Base-by-base conservation (phyloP, 2,113 vertebrate species). In the Erythrocercus mccallii region DNA sequence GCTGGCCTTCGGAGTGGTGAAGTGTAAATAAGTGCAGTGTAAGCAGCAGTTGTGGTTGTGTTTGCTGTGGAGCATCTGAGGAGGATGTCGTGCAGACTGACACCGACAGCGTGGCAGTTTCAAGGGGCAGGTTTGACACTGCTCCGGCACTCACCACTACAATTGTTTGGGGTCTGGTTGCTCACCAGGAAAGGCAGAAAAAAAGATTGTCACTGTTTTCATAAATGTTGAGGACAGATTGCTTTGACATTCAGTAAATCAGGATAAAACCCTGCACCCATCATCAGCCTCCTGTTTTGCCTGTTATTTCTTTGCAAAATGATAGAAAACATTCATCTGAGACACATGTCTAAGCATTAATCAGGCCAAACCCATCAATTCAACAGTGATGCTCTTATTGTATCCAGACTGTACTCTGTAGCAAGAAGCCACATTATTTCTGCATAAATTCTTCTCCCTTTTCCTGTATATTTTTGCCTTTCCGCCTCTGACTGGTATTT, bases 401-500 rank as follows among this genome's bases (percentile, higher is more conserved):
- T 54, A 15, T 40, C 84, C 73, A 40, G 28, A 57, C 71, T 48
- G 9, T 12, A 54, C 31, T 7, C 35, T 15, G 61, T n/a, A 61
- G 38, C 79, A n/a, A 88, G 57, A 58, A 90, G 35, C 69, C 35
- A 30, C 31, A 22, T 58, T 86, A 79, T 78, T 81, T 86, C 71
- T 79, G 35, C 81, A 40, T 86, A 35, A 33, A 65, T 88, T 57
- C 74, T 77, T 81, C 69, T 82, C 78, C n/a, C 8, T 27, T 87
- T 92, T 95, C 84, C 93, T 83, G 57, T 78, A 15, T 37, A n/a
- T 53, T 64, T 68, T 69, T 65, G 73, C 45, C 50, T 80, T 92
- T 95, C 86, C 3, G 18, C 82, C 65, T 11, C 53, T 84, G 71
- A 27, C 50, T 80, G 79, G 74, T 86, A 20, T 87, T 66, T 87